Evolutionary conservation across 2,888 invertebrate genomes (phyloP), one percentile per base, ranked within the genome.

Genomic region (Melikaiella ostensackeni): DNA sequence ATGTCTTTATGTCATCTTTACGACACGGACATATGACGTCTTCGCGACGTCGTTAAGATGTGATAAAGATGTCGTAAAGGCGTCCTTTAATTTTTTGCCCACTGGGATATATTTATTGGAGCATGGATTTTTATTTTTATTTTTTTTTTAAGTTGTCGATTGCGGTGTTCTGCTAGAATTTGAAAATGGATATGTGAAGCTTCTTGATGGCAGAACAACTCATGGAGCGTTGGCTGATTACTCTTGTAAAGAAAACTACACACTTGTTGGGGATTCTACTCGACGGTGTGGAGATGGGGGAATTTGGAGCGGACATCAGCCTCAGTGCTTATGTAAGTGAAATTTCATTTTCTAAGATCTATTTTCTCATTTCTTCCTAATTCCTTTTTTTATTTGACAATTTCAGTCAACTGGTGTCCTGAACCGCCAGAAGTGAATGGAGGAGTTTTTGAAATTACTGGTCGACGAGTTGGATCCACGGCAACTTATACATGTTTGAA

Each of bases 241-340:
- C 90, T 93, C 94, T 7, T 98, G 98, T 87, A 94, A 95, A 78
- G 95, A 96, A 86, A 98, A 98, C 89, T 96, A 97, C 91, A 98
- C 97, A 0, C 92, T 98, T 3, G 95, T 96, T 8, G 97, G 97
- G 0, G 94, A 93, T 82, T 93, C 94, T 66, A 94, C 94, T 80
- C 92, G 97, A 30, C 92, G 93, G n/a, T 98, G 98, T 87, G 94
- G 94, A 0, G 94, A 95, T 78, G 94, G 94, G 57, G 97, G 96
- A 0, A 91, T 93, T 73, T 97, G 97, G 97, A 95, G 94, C 63
- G 96, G 96, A 0, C 94, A 95, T 76, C 93, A 95, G 9, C 97
- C 97, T 0, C 95, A 95, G 86, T 98, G 97, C 90, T 92, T 97
- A 70, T 96, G 93, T 93, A 86, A 91, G 92, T 81, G 61, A 19